Conservation (phyloP, 2,797 vertebrate species). For the Carapus acus region DNA sequence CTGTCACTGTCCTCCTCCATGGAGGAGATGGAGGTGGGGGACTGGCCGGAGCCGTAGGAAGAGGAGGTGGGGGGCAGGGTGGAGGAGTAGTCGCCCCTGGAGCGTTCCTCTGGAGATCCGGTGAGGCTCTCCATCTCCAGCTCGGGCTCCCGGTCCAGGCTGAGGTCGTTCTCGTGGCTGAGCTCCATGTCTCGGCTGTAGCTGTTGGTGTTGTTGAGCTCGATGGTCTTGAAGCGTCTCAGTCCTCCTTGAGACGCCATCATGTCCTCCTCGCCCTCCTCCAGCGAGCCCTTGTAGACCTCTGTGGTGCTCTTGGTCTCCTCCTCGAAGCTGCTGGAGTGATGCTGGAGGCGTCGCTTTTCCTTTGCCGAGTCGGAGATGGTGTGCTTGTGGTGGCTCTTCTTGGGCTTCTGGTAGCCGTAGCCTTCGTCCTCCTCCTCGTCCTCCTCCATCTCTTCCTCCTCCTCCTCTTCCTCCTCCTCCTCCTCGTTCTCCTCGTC, state of each 20-base stretch:
- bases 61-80: conserved; percentile 92
- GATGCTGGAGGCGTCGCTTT: conserved; percentile 83
- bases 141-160: conserved; percentile 90
- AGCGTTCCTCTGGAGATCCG: conserved; percentile 93
- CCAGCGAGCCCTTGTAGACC: conserved; percentile 70
- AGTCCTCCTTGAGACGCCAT: conserved; percentile 89
- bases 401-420: conserved; percentile 75
- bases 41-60: conserved; percentile 93
- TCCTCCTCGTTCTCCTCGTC: conserved; percentile 85
- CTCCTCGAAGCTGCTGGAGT: conserved; percentile 83
- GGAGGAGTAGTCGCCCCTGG: conserved; percentile 93
- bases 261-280: conserved; percentile 80
- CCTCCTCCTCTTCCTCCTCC: conserved; percentile 68
- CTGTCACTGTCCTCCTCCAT: conserved; percentile 99
- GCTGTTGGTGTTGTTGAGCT: conserved; percentile 91
- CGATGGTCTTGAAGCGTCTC: conserved; percentile 96
- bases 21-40: conserved; percentile 95
- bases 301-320: conserved; percentile 80
- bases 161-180: conserved; percentile 80
- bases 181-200: conserved; percentile 87
- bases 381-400: conserved; percentile 75
- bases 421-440: conserved; percentile 79
- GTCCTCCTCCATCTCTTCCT: too few relatives aligned
- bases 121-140: conserved; percentile 99
- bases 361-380: conserved; percentile 82